A percentile compares a stretch with the other conserved stretches of the same genome.
Evolutionary conservation across 2,888 invertebrate species (phyloP).

Genomic region (Masnerella sp.): DNA sequence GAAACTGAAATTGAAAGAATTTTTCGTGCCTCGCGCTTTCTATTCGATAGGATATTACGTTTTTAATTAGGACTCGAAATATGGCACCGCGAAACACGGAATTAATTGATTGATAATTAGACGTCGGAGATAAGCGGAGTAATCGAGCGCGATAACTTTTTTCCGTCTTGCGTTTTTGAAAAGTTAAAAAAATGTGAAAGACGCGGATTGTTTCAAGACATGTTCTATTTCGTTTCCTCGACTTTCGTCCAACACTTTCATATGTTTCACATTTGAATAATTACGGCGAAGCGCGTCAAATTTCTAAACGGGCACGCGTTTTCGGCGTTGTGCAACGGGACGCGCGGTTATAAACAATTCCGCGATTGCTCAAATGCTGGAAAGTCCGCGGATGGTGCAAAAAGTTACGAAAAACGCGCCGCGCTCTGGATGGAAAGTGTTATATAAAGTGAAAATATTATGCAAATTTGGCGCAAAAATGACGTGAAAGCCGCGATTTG

Average conservation of each 20-base stretch:
- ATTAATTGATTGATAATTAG: slow-evolving; percentile 30
- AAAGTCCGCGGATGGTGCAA: slow-evolving; percentile 42
- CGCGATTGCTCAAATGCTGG: slow-evolving; percentile 36
- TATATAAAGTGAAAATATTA: slow-evolving; percentile 61
- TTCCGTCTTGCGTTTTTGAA: no score
- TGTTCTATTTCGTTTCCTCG: slow-evolving; percentile 42
- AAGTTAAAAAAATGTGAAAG: slow-evolving; percentile 38
- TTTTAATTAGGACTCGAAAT: slow-evolving; percentile 32
- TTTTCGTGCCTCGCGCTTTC: slow-evolving; percentile 15
- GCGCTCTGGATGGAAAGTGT: slow-evolving; percentile 45
- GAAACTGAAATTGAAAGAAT: slow-evolving; percentile 18
- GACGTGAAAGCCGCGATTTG: slow-evolving; percentile 54
- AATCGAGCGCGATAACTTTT: no score
- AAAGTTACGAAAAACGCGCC: slow-evolving; percentile 48
- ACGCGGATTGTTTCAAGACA: slow-evolving; percentile 34
- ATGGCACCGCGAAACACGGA: no score
- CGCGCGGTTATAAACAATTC: slow-evolving; percentile 26
- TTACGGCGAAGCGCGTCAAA: slow-evolving; percentile 28
- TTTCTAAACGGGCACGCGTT: slow-evolving; percentile 25
- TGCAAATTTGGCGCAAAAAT: slow-evolving; percentile 53
- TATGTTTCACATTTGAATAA: slow-evolving; percentile 52
- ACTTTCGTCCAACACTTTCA: slow-evolving; percentile 54
- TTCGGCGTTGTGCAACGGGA: slow-evolving; percentile 27
- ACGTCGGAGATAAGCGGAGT: no score
- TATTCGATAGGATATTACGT: slow-evolving; percentile 28